phyloP scores from a whole-genome alignment of 2,888 invertebrate genomes.

The Cheilosia grossa region DNA sequence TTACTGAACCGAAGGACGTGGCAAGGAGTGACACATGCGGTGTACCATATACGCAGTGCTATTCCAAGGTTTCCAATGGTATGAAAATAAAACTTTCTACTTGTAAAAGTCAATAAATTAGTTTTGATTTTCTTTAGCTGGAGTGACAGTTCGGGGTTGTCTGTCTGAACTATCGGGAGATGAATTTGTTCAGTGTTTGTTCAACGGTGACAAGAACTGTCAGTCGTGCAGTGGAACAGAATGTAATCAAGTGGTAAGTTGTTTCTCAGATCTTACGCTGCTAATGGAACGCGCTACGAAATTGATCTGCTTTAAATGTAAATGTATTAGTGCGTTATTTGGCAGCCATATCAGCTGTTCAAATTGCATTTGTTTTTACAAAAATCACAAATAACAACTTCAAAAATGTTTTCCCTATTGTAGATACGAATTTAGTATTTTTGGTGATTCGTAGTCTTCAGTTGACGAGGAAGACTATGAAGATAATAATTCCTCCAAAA shows the following conservation, averaged over 20 bases:
- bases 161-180: constrained; percentile 72
- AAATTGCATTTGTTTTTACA: no score
- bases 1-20: constrained; percentile 50
- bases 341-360: no score
- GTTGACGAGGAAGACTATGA: no score
- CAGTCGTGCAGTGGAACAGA: constrained; percentile 67
- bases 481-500: no score
- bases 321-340: no score
- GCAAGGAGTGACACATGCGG: constrained; percentile 48
- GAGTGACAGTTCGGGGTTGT: constrained; percentile 76
- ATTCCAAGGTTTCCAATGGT: constrained; percentile 67
- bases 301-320: no score
- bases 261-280: no score
- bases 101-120: neutral
- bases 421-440: no score
- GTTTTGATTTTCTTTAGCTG: neutral
- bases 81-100: neutral
- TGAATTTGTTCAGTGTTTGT: constrained; percentile 75
- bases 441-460: no score
- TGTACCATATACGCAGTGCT: constrained; percentile 75
- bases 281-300: no score
- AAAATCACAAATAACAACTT: no score
- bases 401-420: no score
- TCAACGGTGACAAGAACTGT: constrained; percentile 64
- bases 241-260: constrained; percentile 76